Evolutionary conservation across 2,113 vertebrate genomes (phyloP), one percentile per base, ranked within the genome.

Genomic region (Prolemur simus): DNA sequence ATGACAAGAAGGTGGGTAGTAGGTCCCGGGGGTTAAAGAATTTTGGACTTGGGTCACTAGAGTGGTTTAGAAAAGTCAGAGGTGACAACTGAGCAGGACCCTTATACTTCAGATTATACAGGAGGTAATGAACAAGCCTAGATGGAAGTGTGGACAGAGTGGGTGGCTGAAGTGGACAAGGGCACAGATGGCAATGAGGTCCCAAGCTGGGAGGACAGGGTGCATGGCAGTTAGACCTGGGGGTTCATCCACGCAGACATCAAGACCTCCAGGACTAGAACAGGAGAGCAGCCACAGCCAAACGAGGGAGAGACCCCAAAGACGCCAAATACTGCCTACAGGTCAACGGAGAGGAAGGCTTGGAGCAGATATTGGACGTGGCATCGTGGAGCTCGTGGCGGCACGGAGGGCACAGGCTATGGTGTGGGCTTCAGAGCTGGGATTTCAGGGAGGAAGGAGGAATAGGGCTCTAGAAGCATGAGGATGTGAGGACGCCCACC

Each of bases 351-450:
- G 15, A 52, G 17, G 66, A 64, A 14, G 58, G 34, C 12, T 1
- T 0, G 0, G 3, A 39, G 21, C 13, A 5, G 2, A 66, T 4
- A 0, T 2, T 52, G 45, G 32, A 23, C 6, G n/a, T 34, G 6
- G 14, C 4, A 3, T 0, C 0, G 0, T 6, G 81, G 56, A 0
- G 4, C 56, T 20, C 3, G 2, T 2, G 9, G 45, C 18, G 9
- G 8, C 12, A 27, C 0, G 11, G 47, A 27, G 25, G 14, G 27
- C 21, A n/a, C 37, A 27, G 27, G 2, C 12, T 17, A 17, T 0
- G 8, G 23, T 6, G 21, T 2, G 34, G 49, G 34, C 54, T 64
- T 39, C 34, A 34, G 42, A 73, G 49, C 66, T n/a, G n/a, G 56
- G 39, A 6, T 56, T 68, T 10, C 1, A 2, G 49, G 17, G 49